Percentiles rank a stretch among this genome's conserved stretches.
Evolutionary conservation across 2,113 vertebrate genomes (phyloP).

Genomic region (Mirounga angustirostris): DNA sequence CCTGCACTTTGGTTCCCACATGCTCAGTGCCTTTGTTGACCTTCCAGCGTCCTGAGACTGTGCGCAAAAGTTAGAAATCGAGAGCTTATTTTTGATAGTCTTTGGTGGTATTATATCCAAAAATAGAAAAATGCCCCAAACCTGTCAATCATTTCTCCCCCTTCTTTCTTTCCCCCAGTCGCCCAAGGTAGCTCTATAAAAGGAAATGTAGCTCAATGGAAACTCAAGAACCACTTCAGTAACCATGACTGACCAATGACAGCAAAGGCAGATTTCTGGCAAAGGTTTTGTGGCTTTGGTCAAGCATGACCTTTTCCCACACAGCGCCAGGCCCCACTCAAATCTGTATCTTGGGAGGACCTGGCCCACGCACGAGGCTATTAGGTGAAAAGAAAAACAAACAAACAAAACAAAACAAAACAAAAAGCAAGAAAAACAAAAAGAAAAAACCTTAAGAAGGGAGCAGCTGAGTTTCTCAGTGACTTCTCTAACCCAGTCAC

Average conservation of each 20-base stretch:
- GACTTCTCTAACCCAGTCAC: background rate
- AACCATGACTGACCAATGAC: background rate
- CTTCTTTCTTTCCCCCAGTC: background rate
- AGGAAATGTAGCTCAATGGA: background rate
- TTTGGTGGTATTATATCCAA: background rate
- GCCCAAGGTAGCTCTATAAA: background rate
- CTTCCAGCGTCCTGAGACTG: background rate
- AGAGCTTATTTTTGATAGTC: background rate
- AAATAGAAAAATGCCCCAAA: conserved; percentile 33
- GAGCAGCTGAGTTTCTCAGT: background rate
- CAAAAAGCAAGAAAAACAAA: background rate
- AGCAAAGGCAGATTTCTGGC: background rate
- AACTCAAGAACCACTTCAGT: background rate
- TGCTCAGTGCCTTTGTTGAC: background rate
- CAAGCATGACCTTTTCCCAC: background rate
- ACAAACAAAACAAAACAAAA: background rate
- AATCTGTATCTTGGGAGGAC: background rate
- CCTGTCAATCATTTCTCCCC: background rate
- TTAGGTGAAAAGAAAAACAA: background rate
- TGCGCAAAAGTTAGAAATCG: background rate
- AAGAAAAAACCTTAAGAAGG: background rate
- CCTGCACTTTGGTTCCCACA: background rate
- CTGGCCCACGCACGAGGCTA: no score
- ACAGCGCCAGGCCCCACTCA: background rate
- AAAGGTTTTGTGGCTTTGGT: background rate